Conservation (phyloP, 2,113 vertebrate species). For the Rhinoptilus africanus region DNA sequence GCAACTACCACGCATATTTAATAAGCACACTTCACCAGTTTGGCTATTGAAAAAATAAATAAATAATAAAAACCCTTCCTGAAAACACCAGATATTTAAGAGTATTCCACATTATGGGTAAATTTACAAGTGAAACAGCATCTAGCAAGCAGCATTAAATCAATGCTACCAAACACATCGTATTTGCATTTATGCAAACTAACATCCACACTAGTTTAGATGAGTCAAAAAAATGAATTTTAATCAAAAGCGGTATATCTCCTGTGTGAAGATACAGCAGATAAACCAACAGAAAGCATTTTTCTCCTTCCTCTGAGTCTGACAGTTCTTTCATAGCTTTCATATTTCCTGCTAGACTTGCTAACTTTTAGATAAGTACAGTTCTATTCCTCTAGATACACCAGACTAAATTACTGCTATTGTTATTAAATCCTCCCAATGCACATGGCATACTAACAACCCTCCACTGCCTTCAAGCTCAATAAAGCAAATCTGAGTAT, state of each 20-base stretch:
- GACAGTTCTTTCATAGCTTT: background rate
- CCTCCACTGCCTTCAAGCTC: background rate
- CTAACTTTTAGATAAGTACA: background rate
- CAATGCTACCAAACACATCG: background rate
- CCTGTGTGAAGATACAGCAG: background rate
- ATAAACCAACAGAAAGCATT: background rate
- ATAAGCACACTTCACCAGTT: background rate
- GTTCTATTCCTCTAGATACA: background rate
- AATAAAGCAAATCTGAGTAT: background rate
- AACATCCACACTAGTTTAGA: background rate
- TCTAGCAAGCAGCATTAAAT: background rate
- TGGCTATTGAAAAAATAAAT: background rate
- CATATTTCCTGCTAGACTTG: background rate
- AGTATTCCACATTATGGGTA: rapidly evolving
- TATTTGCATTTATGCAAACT: background rate
- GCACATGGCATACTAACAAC: background rate
- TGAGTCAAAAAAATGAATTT: background rate
- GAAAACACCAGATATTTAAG: background rate
- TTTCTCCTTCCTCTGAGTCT: too few species aligned
- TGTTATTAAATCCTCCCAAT: background rate
- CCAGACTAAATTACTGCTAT: background rate
- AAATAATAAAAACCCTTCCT: background rate
- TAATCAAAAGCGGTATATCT: background rate
- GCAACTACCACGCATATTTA: background rate
- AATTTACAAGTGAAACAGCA: background rate